Base-by-base conservation (phyloP, 35 echinoderm and acorn worm species). In the Apostichopus parvimensis region DNA sequence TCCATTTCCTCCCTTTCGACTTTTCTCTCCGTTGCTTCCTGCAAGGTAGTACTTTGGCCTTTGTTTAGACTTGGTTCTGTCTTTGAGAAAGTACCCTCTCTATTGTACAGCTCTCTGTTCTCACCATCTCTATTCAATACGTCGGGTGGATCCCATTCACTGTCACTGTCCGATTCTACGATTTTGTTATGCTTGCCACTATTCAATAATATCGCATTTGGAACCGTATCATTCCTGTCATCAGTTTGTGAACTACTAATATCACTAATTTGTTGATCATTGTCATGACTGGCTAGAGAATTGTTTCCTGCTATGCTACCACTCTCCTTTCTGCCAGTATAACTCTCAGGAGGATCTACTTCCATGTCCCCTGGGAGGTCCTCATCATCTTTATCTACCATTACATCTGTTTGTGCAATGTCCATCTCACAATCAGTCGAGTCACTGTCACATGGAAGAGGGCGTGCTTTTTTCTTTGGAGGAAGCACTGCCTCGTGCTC, bases 131-230 rank as follows among this genome's bases (percentile, higher is more conserved):
- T 61, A 61, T 12, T 61, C 1, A 61, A 61, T 12, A 84, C 54
- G 1, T 84, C 52, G 20, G 81, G 81, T 11, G 56, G 81, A n/a
- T 84, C 78, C 78, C 78, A 80, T 6, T 80, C 81, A n/a, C 81
- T 84, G 10, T 84, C 81, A 59, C 81, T 84, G 20, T 18, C 9
- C 7, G 81, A 75, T 20, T 75, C 71, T 1, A 75, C 6, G 6
- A 18, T 75, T n/a, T 58, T 58, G 56, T 84, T 12, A 21, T 21
- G 57, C 8, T 6, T 20, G 54, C 21, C 18, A 21, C 0, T 59
- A 8, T 84, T 84, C 13, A 56, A 54, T n/a, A 15, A 58, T 9
- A 53, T n/a, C 54, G 14, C 71, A 6, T 22, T 75, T 75, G 15
- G 17, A 22, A 75, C 0, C 71, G 17, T 75, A 68, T 68, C 18